phyloP scores from a whole-genome alignment of 1,140 invertebrate genomes.

The Triops longicaudatus region DNA sequence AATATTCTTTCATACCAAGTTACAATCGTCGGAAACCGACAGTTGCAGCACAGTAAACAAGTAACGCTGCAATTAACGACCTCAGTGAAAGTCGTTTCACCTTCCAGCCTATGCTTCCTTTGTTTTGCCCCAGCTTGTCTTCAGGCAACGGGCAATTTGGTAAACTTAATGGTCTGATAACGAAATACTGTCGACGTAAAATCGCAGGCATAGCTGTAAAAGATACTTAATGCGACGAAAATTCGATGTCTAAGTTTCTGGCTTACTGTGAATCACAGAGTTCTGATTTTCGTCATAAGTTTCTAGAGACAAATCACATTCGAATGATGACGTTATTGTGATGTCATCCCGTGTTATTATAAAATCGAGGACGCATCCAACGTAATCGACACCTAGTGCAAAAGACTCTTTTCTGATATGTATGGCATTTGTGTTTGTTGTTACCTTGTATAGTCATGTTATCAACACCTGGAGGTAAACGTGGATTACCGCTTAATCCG shows the following conservation, averaged over 20 bases:
- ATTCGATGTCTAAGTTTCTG: no score
- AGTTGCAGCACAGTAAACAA: not conserved
- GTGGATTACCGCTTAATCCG: constrained; percentile 36
- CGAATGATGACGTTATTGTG: not conserved
- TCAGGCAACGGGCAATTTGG: not conserved
- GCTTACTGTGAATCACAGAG: not conserved
- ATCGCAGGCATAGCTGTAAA: not conserved
- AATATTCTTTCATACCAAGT: no score
- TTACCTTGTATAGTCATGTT: constrained; percentile 36
- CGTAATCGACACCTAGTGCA: constrained; percentile 23
- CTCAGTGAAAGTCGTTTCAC: not conserved
- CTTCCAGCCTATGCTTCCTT: not conserved
- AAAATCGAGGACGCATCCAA: constrained; percentile 16
- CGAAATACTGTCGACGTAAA: not conserved
- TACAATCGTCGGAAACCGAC: no score
- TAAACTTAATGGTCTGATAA: not conserved
- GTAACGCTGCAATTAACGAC: not conserved
- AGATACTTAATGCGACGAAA: not conserved
- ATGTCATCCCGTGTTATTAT: not conserved
- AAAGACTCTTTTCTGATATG: not conserved
- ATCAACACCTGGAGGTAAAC: constrained; percentile 34
- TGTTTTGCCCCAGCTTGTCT: not conserved
- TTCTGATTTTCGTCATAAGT: constrained; percentile 5
- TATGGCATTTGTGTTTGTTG: not conserved
- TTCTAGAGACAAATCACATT: not conserved